Evolutionary conservation across 2,113 vertebrate species (phyloP).

Genomic region (Vimba vimba): DNA sequence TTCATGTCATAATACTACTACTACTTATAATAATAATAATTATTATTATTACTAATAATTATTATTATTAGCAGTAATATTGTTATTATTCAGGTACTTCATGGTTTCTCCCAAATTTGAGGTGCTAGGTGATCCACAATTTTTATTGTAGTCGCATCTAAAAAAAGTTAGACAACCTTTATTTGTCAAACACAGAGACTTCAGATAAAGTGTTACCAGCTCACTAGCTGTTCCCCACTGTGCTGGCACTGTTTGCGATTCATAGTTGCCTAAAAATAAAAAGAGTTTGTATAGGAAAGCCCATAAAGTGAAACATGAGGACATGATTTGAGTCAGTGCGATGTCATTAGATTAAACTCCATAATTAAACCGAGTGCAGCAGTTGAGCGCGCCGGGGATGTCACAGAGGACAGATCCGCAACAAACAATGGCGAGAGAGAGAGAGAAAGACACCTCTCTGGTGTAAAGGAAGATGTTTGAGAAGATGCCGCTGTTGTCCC

Average conservation of each 20-base stretch:
- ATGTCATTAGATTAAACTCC: constrained; percentile 54
- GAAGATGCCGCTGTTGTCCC: constrained; percentile 13
- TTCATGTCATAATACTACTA: not conserved
- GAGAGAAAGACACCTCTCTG: not conserved
- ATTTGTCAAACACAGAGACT: not conserved
- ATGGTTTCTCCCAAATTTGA: not conserved
- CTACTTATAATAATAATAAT: not conserved
- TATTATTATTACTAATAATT: not conserved
- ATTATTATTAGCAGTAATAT: not conserved
- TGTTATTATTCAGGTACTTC: not conserved
- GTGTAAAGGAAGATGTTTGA: not conserved
- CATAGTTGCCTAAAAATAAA: constrained; percentile 47
- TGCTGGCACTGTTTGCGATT: not conserved
- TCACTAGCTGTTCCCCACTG: not conserved
- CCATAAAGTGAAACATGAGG: constrained; percentile 54
- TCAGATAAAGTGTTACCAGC: not conserved
- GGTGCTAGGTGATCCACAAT: not conserved
- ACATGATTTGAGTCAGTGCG: constrained; percentile 48
- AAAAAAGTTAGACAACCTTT: not conserved
- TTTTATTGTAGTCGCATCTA: not conserved
- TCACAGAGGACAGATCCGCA: constrained; percentile 47
- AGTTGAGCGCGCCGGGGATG: constrained; percentile 25
- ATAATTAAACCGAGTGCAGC: constrained; percentile 59
- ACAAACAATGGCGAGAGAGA: constrained; percentile 21
- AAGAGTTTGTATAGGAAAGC: constrained; percentile 48